Evolutionary conservation across 2,888 invertebrate genomes (phyloP), one percentile per base, ranked within the genome.

Genomic region (Zeuzera pyrina): DNA sequence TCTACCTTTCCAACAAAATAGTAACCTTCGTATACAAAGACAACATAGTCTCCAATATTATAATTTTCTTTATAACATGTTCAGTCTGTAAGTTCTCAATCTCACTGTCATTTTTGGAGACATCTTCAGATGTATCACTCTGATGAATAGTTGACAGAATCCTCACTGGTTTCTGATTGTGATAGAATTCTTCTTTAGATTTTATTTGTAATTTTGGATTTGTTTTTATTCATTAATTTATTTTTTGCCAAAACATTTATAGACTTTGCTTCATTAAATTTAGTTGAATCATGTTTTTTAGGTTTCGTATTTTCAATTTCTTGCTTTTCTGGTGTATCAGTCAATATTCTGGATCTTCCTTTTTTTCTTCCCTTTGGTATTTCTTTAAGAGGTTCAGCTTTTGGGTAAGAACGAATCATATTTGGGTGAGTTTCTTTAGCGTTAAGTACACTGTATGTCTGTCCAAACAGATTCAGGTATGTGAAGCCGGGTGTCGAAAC

Each of bases 241-340:
- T 8, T 23, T 23, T 23, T 23, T 23, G 4, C 23, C n/a, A 11
- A 4, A 4, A 8, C n/a, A 23, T 29, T 29, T 15, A n/a, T 29
- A 11, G 19, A 7, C 19, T 29, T 16, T 29, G 16, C 19, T 15
- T 29, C 10, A 29, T 29, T 2, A 29, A 11, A 15, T 29, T 15
- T 29, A 12, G 19, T 30, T 30, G 30, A 11, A 30, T 11, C 22
- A 21, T 12, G 15, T 31, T 31, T 31, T 25, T 31, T 31, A 14
- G 31, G 3, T 12, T 25, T 31, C 19, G 15, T 24, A 31, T 15
- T 13, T 19, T 26, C 26, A 5, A 31, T 25, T 15, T 31, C 33
- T 33, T 33, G 27, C 21, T 42, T 43, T 29, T 43, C 41, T 11
- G 43, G 46, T 10, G 42, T 44, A 27, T 46, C 42, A 13, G 44